A percentile compares a stretch with the other conserved stretches of the same genome.
Evolutionary conservation across 1,140 invertebrate species (phyloP).

Genomic region (Triops cancriformis): DNA sequence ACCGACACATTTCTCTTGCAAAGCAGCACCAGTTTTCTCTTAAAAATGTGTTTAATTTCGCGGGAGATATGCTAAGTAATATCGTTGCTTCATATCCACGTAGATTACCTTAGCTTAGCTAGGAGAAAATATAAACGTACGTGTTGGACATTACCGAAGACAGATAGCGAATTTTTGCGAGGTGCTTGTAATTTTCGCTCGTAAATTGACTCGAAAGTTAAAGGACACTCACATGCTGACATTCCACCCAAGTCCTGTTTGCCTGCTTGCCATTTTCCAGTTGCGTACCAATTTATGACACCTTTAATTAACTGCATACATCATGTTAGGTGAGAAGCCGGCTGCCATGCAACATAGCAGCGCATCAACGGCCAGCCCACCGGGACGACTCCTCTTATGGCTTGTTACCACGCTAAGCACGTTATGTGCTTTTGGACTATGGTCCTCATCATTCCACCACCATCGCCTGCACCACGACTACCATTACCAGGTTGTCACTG

Average conservation of each 20-base stretch:
- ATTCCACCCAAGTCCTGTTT: not conserved
- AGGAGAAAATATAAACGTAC: no score
- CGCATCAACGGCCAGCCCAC: slow-evolving; percentile 16
- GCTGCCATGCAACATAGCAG: slow-evolving; percentile 47
- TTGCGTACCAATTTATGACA: not conserved
- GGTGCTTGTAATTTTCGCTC: not conserved
- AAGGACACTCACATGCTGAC: not conserved
- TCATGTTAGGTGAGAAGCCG: slow-evolving; percentile 40
- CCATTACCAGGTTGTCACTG: not conserved
- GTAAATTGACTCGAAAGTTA: not conserved
- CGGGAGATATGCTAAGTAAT: not conserved
- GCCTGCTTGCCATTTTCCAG: not conserved
- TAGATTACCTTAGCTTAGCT: no score
- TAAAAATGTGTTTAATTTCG: not conserved
- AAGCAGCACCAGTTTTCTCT: no score
- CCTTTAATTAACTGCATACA: slow-evolving; percentile 10
- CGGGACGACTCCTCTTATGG: slow-evolving; percentile 3
- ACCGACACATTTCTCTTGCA: no score
- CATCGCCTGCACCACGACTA: slow-evolving; percentile 9
- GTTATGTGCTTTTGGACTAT: not conserved
- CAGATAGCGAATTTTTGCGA: not conserved
- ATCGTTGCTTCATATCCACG: no score
- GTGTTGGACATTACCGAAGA: no score
- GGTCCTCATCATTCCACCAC: slow-evolving; percentile 8
- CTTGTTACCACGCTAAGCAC: slow-evolving; percentile 3